phyloP scores from a whole-genome alignment of 2,797 vertebrate species.

The Epinephelus awoara region DNA sequence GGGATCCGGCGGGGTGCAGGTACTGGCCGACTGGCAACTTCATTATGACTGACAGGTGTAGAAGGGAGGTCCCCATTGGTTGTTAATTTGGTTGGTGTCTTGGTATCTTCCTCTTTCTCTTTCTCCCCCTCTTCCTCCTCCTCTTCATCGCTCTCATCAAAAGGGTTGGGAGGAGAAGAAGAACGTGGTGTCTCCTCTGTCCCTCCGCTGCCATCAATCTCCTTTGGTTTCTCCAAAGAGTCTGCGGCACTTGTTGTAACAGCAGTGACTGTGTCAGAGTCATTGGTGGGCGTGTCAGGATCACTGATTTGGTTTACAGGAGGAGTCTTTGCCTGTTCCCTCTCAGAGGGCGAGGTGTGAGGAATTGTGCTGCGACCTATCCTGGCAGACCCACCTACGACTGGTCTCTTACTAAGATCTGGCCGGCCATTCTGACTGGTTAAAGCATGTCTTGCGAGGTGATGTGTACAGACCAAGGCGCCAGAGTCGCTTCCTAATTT shows the following conservation, averaged over 20 bases:
- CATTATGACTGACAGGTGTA: conserved; percentile 38
- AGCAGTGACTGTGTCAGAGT: conserved; percentile 23
- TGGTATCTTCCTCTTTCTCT: conserved; percentile 57
- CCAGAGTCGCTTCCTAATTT: conserved; percentile 86
- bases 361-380: conserved; percentile 53
- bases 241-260: conserved; percentile 25
- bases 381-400: conserved; percentile 47
- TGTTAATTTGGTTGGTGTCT: conserved; percentile 33
- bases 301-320: conserved; percentile 18
- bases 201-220: conserved; percentile 31
- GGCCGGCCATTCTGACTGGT: conserved; percentile 82
- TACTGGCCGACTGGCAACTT: conserved; percentile 73
- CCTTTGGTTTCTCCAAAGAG: conserved; percentile 45
- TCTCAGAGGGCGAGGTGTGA: conserved; percentile 46
- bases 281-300: background rate
- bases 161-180: conserved; percentile 84
- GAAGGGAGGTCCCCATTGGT: conserved; percentile 63
- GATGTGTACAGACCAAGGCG: conserved; percentile 91
- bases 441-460: conserved; percentile 82
- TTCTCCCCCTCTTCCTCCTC: conserved; percentile 64
- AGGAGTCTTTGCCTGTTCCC: conserved; percentile 42
- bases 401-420: conserved; percentile 79
- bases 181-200: conserved; percentile 35
- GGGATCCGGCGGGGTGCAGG: conserved; percentile 82
- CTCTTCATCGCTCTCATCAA: conserved; percentile 85